A percentile compares a stretch with the other conserved stretches of the same genome.
These are phyloP conservation scores for Grapholita molesta DNA, from an alignment of 1,140 invertebrate species.

Conservation along the genomic window DNA sequence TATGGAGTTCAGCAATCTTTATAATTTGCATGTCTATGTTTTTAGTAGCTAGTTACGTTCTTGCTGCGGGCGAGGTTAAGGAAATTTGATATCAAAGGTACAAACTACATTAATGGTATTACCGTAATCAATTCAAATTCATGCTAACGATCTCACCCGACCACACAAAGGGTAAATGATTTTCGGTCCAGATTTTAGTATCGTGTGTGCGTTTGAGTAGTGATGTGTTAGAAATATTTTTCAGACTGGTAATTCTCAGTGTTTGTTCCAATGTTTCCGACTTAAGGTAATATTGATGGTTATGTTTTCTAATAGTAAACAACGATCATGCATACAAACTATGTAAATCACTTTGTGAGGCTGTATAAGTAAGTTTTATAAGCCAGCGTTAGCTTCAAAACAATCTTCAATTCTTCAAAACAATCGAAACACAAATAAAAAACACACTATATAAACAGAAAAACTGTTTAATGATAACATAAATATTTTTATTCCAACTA, in stretches of 20 bases:
- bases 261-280: too few species aligned
- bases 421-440: too few species aligned
- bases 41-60: not conserved
- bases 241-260: too few species aligned
- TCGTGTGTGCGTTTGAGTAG: not conserved
- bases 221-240: not conserved
- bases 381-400: too few species aligned
- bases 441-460: too few species aligned
- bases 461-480: too few species aligned
- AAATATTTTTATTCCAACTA: too few species aligned
- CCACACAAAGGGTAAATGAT: constrained; percentile 8
- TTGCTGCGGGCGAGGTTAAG: not conserved
- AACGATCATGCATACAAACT: too few species aligned
- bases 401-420: too few species aligned
- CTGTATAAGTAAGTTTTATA: too few species aligned
- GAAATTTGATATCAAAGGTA: constrained; percentile 4
- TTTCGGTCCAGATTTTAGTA: constrained; percentile 9
- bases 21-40: not conserved
- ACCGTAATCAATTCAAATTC: constrained; percentile 16
- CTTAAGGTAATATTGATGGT: not conserved
- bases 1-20: not conserved
- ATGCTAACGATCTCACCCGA: constrained; percentile 9
- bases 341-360: too few species aligned
- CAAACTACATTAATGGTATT: constrained; percentile 10
- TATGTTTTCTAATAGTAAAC: too few species aligned